These are phyloP conservation scores for Eupithecia inturbata DNA, from an alignment of 2,888 invertebrate species.

Conservation along the genomic window DNA sequence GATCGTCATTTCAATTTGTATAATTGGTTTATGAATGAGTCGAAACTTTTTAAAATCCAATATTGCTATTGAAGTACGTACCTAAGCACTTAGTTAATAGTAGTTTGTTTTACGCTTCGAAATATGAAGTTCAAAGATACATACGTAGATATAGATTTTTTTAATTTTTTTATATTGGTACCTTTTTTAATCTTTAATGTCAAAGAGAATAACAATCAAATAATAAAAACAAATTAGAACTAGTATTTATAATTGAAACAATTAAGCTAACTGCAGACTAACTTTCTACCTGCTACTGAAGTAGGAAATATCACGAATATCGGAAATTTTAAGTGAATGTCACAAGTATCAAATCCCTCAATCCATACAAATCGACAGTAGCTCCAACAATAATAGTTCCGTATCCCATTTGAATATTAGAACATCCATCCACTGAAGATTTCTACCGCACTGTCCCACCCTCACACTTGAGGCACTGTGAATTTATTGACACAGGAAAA, in stretches of 20 bases:
- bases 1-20: no score
- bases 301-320: no score
- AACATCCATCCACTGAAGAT: slow-evolving; percentile 83
- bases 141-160: no score
- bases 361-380: slow-evolving; percentile 78
- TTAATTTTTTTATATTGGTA: no score
- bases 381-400: slow-evolving; percentile 85
- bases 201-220: no score
- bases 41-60: not conserved
- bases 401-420: slow-evolving; percentile 85
- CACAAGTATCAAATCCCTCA: slow-evolving; percentile 61
- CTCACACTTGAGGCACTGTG: slow-evolving; percentile 29
- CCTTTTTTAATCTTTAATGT: no score
- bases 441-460: slow-evolving; percentile 56
- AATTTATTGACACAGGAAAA: slow-evolving; percentile 9
- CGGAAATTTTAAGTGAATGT: no score
- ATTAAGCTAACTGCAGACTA: no score
- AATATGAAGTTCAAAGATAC: not conserved
- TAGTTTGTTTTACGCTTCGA: no score
- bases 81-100: not conserved
- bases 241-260: no score
- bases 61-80: not conserved
- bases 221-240: no score
- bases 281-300: no score
- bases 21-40: not conserved